Percentiles rank a stretch among this genome's conserved stretches.
phyloP scores from a whole-genome alignment of 2,797 vertebrate genomes.

The Emydoidea blandingii region DNA sequence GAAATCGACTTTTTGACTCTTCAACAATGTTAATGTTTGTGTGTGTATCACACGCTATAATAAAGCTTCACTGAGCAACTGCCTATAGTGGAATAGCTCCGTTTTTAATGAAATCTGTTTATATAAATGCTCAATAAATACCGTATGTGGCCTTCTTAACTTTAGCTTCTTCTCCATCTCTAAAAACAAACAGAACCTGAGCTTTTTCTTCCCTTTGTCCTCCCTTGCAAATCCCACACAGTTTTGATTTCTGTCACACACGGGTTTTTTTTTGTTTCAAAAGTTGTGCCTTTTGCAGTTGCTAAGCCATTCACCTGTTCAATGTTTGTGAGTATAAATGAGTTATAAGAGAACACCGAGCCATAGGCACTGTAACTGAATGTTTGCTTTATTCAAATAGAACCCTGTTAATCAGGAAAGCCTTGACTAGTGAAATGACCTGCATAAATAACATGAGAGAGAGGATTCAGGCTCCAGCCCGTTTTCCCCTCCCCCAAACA shows the following conservation, averaged over 20 bases:
- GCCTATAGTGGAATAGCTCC: background rate
- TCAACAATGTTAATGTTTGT: background rate
- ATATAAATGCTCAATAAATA: background rate
- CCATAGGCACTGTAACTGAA: background rate
- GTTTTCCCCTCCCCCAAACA: background rate
- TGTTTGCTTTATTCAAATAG: background rate
- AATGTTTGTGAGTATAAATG: background rate
- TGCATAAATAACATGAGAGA: background rate
- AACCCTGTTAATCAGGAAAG: background rate
- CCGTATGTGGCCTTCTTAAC: background rate
- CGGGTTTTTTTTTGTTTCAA: background rate
- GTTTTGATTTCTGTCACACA: background rate
- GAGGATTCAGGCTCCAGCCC: background rate
- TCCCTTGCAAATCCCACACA: background rate
- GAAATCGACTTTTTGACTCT: background rate
- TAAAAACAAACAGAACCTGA: background rate
- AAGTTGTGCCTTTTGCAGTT: background rate
- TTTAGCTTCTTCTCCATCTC: background rate
- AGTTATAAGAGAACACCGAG: background rate
- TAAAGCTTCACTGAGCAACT: background rate
- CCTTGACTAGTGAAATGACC: background rate
- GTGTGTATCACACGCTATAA: rapidly evolving
- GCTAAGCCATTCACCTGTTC: background rate
- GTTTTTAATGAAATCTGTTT: background rate
- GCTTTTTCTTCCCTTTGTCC: background rate